Percentiles rank a stretch among this genome's conserved stretches.
These are phyloP conservation scores for Lasius platythorax DNA, from an alignment of 2,888 invertebrate genomes.

Conservation along the genomic window DNA sequence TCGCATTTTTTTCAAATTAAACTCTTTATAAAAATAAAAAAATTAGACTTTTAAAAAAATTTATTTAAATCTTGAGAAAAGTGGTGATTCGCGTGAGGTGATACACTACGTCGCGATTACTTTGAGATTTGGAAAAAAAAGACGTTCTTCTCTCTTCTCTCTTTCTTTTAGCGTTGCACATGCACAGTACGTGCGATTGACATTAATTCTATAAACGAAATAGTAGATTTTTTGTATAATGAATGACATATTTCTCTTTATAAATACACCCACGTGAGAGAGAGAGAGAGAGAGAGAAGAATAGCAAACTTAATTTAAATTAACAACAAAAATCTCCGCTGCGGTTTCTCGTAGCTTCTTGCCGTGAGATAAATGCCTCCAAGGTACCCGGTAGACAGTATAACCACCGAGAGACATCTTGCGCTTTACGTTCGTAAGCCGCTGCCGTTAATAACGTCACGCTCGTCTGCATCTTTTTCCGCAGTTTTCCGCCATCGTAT, in stretches of 20 bases:
- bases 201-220: background rate
- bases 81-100: background rate
- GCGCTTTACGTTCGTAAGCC: slow-evolving; percentile 49
- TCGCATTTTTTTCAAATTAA: background rate
- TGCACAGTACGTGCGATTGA: background rate
- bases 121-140: background rate
- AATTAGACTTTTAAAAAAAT: background rate
- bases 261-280: slow-evolving; percentile 1
- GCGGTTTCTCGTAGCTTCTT: slow-evolving; percentile 35
- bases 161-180: background rate
- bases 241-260: background rate
- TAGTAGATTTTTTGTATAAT: background rate
- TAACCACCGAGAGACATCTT: slow-evolving; percentile 39
- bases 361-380: slow-evolving; percentile 36
- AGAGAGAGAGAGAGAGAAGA: background rate
- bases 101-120: background rate
- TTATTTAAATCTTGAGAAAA: background rate
- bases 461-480: slow-evolving; percentile 54
- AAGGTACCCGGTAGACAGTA: slow-evolving; percentile 41
- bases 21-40: background rate
- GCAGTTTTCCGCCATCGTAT: slow-evolving; percentile 27
- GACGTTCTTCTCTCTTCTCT: background rate
- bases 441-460: slow-evolving; percentile 54
- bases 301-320: slow-evolving; percentile 49
- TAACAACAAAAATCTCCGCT: slow-evolving; percentile 47